phyloP scores from a whole-genome alignment of 2,113 vertebrate species.

The Pipa parva region DNA sequence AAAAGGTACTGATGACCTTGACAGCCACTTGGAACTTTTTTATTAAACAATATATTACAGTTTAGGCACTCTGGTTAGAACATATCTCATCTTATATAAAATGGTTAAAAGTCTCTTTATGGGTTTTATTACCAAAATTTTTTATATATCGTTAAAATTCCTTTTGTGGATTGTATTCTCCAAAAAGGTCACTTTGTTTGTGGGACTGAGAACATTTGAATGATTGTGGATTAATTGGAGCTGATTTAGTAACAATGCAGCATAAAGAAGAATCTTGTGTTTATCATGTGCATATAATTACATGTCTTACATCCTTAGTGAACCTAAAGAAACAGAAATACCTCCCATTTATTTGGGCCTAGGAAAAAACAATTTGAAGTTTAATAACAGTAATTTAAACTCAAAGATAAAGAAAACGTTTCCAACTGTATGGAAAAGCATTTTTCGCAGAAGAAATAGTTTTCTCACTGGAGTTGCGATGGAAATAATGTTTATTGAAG shows the following conservation, averaged over 20 bases:
- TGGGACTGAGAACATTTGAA: background rate
- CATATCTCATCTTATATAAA: too few relatives aligned
- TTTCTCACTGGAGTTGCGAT: too few relatives aligned
- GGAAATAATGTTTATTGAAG: too few relatives aligned
- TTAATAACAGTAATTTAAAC: background rate
- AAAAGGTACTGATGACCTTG: too few relatives aligned
- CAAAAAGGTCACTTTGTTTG: background rate
- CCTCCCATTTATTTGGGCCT: background rate
- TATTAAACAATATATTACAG: too few relatives aligned
- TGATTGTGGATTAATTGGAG: background rate
- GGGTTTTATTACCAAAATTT: too few relatives aligned
- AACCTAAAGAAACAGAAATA: background rate
- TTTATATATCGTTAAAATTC: too few relatives aligned
- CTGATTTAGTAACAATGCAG: background rate
- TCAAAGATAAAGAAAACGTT: background rate
- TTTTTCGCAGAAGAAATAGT: too few relatives aligned
- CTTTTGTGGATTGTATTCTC: background rate
- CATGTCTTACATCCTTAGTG: background rate
- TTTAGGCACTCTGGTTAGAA: too few relatives aligned
- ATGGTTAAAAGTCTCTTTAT: too few relatives aligned
- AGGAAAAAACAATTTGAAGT: background rate
- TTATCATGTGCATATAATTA: conserved; percentile 1
- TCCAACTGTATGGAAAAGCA: too few relatives aligned
- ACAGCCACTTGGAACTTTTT: too few relatives aligned
- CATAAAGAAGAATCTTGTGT: background rate